Evolutionary conservation across 2,113 vertebrate genomes (phyloP).

Genomic region (Heterotilapia buettikoferi): DNA sequence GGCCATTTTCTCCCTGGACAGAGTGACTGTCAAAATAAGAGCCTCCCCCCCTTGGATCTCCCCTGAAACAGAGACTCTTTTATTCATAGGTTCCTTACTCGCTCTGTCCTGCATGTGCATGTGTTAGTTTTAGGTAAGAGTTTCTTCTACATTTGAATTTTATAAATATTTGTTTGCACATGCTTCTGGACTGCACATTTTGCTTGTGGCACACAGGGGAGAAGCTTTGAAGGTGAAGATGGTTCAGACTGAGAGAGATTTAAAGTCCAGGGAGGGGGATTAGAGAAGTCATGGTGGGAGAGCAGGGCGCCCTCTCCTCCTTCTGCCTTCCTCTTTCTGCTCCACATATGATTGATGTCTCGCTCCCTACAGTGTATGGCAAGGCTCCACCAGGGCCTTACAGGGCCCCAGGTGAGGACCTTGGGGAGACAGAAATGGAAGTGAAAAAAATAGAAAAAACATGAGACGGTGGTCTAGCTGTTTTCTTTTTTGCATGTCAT

Average conservation of each 20-base stretch:
- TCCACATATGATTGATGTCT: constrained; percentile 35
- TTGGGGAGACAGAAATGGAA: not conserved
- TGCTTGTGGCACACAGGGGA: not conserved
- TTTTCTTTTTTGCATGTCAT: not conserved
- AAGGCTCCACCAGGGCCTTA: not conserved
- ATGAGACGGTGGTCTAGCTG: not conserved
- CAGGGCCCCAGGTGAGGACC: constrained; percentile 36
- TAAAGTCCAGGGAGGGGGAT: not conserved
- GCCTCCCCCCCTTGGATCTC: not conserved
- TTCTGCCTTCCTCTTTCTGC: not conserved
- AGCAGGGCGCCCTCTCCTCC: constrained; percentile 8
- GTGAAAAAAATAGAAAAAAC: not conserved
- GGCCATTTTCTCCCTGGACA: constrained; percentile 37
- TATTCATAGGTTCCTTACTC: not conserved
- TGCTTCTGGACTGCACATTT: not conserved
- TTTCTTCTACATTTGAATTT: not conserved
- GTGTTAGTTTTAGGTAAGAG: not conserved
- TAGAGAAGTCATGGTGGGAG: constrained; percentile 6
- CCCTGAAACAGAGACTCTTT: constrained; percentile 1
- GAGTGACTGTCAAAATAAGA: constrained; percentile 58
- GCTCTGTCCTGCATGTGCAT: not conserved
- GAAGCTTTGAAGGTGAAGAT: not conserved
- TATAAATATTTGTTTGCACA: not conserved
- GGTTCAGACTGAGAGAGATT: constrained; percentile 19
- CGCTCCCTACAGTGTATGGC: not conserved